Evolutionary conservation across 2,888 invertebrate genomes (phyloP).

Genomic region (Campopleginae sp.): DNA sequence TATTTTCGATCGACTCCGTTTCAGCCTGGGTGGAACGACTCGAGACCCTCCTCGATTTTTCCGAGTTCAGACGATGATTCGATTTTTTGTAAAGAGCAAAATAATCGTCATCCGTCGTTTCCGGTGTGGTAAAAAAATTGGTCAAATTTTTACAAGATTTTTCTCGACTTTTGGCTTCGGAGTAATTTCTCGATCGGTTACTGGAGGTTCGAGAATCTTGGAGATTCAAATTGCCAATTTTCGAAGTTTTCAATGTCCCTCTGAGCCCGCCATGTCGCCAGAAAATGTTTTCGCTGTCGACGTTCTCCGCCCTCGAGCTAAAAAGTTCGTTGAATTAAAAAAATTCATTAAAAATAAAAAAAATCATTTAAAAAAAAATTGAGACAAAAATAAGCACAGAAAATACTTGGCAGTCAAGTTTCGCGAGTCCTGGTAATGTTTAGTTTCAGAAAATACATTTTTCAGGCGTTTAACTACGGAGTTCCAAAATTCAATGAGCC

Average conservation of each 20-base stretch:
- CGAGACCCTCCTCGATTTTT: conserved; percentile 6
- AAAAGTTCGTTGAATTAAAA: not conserved
- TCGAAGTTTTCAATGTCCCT: conserved; percentile 15
- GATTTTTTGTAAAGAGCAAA: conserved; percentile 62
- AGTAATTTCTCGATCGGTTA: conserved; percentile 12
- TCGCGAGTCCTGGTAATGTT: conserved; percentile 25
- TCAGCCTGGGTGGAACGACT: conserved; percentile 40
- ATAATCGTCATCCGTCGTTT: conserved; percentile 67
- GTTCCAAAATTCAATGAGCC: conserved; percentile 70
- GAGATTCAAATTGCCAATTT: not conserved
- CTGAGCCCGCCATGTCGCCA: conserved; percentile 65
- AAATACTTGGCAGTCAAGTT: conserved; percentile 50
- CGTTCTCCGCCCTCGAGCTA: conserved; percentile 44
- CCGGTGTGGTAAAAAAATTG: conserved; percentile 35
- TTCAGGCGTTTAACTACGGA: conserved; percentile 66
- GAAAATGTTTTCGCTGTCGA: conserved; percentile 67
- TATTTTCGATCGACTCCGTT: conserved; percentile 50
- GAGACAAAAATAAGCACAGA: not conserved
- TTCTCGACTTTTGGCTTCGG: conserved; percentile 17
- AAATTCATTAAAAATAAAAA: not conserved
- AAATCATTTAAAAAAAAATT: not conserved
- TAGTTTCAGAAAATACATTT: conserved; percentile 58
- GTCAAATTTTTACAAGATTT: conserved; percentile 18
- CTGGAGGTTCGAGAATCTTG: conserved; percentile 21
- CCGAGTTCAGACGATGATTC: conserved; percentile 15